Evolutionary conservation across 2,797 vertebrate species (phyloP).

Genomic region (Anguilla marmorata): DNA sequence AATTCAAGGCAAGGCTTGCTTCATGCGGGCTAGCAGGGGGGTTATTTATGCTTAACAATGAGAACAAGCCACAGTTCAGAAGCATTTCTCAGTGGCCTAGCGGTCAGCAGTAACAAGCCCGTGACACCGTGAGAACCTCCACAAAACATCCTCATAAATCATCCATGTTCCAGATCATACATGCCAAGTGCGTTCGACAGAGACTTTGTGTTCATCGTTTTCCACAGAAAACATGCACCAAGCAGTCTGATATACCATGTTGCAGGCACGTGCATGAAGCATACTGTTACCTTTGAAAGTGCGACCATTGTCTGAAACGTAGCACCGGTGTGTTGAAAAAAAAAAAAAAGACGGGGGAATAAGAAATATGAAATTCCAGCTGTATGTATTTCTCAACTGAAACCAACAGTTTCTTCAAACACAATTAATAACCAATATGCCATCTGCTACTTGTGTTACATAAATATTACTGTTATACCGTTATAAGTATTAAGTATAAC

Average conservation of each 20-base stretch:
- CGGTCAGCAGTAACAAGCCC: not conserved
- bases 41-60: not conserved
- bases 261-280: constrained; percentile 60
- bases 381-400: not conserved
- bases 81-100: not conserved
- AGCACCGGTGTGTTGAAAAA: constrained; percentile 58
- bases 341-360: constrained; percentile 57
- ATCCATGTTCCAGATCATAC: constrained; percentile 16
- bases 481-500: not conserved
- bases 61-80: constrained; percentile 1
- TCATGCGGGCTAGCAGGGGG: constrained; percentile 39
- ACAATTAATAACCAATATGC: constrained; percentile 15
- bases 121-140: not conserved
- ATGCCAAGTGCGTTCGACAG: constrained; percentile 31
- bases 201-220: constrained; percentile 18
- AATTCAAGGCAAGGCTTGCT: constrained; percentile 33
- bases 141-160: constrained; percentile 17
- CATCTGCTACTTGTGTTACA: not conserved
- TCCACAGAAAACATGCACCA: constrained; percentile 72
- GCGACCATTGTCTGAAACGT: constrained; percentile 85
- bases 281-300: constrained; percentile 81
- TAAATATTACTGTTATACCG: not conserved
- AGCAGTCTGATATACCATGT: constrained; percentile 67
- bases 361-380: not conserved
- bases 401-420: not conserved